Base-by-base conservation (phyloP, 2,888 invertebrate genomes). In the Abscondita cerata region DNA sequence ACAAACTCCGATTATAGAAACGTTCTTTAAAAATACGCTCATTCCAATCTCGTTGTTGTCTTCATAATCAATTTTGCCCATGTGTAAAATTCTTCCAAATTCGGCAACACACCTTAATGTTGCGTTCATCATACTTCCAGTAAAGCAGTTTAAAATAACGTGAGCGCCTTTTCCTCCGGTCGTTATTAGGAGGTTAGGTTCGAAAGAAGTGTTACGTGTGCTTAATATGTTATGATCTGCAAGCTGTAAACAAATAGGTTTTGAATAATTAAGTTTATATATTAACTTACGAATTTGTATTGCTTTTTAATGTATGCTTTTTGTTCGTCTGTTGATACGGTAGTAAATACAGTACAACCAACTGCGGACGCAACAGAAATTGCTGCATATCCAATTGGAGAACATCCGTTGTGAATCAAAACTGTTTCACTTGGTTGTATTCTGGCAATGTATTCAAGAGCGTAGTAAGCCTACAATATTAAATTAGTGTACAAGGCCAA, bases 81-180 rank as follows among this genome's bases (percentile, higher is more conserved):
- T 91, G 80, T 95, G 94, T 47, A 95, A 79, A 77, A 95, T 93
- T 64, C 89, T 83, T 8, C 95, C 89, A 9, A 83, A 82, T 4
- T 75, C 71, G 0, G 83, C 86, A 13, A 89, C 76, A 67, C 89
- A 89, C 1, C 87, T 81, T 0, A 88, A 78, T 0, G 89, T 87
- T 0, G 87, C 90, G 74, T 88, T 85, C 1, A 98, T 83, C 76
- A 96, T 93, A 46, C 95, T 95, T 71, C 95, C 96, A 0, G 96
- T 88, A 40, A 98, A 81, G 0, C 95, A 95, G 79, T 98, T 98
- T 9, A 95, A 81, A 20, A 98, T 92, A 56, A 97, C 83, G 73
- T 98, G 92, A 0, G 97, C 97, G 40, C 97, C 96, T 70, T 84
- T 84, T 11, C 98, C 97, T 13, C 89, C 85, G 0, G 97, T 97